A percentile compares a stretch with the other conserved stretches of the same genome.
Conservation (phyloP, 2,888 invertebrate species). For the Linyphia triangularis region DNA sequence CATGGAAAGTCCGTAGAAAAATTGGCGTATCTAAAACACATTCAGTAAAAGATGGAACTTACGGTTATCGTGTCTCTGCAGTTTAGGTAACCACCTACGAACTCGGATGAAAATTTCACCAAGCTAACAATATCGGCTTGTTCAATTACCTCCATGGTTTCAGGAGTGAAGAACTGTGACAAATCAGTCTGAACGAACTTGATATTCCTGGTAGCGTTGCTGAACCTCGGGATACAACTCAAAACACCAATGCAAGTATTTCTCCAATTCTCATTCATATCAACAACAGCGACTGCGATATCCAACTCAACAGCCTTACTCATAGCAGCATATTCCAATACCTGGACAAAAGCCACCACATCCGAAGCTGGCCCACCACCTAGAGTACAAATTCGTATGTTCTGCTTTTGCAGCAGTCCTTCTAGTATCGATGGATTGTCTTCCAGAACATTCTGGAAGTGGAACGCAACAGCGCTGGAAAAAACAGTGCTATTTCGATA, state of each 20-base stretch:
- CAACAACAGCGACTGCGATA: background rate
- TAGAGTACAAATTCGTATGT: background rate
- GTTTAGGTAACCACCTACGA: background rate
- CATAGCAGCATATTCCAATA: background rate
- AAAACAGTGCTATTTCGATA: constrained; percentile 1
- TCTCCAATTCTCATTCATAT: background rate
- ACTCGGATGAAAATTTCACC: constrained; percentile 4
- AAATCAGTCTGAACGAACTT: background rate
- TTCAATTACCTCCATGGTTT: background rate
- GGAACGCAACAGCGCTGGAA: background rate
- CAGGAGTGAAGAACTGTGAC: background rate
- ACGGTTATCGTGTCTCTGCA: background rate
- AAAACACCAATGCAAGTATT: background rate
- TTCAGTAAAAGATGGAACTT: no score
- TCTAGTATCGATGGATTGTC: background rate
- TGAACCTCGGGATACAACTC: background rate
- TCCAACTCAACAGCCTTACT: background rate
- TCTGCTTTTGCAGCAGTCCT: background rate
- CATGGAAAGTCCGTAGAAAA: no score
- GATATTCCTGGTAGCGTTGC: background rate
- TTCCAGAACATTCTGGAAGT: constrained; percentile 4
- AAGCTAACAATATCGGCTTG: background rate
- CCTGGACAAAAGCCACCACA: background rate
- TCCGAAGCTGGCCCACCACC: constrained; percentile 19
- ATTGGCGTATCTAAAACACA: no score